Base-by-base conservation (phyloP, 1,140 invertebrate species). In the Papilio machaon region DNA sequence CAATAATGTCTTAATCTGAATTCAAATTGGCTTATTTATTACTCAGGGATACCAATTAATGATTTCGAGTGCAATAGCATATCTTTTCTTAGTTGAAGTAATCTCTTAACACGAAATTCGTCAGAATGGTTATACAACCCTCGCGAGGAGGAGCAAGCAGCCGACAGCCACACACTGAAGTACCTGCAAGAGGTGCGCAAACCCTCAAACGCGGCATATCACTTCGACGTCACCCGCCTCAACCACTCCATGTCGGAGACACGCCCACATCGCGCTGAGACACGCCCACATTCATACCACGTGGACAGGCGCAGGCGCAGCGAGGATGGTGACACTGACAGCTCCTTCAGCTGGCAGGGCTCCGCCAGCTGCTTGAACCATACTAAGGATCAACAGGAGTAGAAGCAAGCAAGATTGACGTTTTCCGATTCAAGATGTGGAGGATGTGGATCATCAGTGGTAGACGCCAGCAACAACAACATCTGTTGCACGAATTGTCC, bases 101-200 rank as follows among this genome's bases (percentile, higher is more conserved):
- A n/a, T n/a, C n/a, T n/a, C 9, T 47, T 7, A 47, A 49, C 11
- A 52, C 49, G 6, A 52, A 52, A 2, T 0, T 52, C 17, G 17
- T 6, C 86, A 94, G 93, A 94, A 84, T 93, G 91, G 91, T 82
- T 90, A 13, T 93, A 94, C 87, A 93, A 88, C 38, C 91, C 92
- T 1, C 91, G 90, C 30, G 60, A 84, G 0, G 86, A 85, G 17
- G 85, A 86, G 23, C 83, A 86, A 10, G 85, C 81, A 10, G 82
- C 86, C 0, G 90, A 93, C 60, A 91, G 87, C 60, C 90, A 94
- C 87, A 94, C 91, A 1, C 91, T 88, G 88, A 87, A 86, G 30
- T 94, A 93, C 83, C 80, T 94, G 0, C 82, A 89, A 70, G 91
- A 94, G 30, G 91, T 93, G 0, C 87, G 92, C 2, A 92, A 91